Base-by-base conservation (phyloP, 2,888 invertebrate genomes). In the Cyrtodaria siliqua region DNA sequence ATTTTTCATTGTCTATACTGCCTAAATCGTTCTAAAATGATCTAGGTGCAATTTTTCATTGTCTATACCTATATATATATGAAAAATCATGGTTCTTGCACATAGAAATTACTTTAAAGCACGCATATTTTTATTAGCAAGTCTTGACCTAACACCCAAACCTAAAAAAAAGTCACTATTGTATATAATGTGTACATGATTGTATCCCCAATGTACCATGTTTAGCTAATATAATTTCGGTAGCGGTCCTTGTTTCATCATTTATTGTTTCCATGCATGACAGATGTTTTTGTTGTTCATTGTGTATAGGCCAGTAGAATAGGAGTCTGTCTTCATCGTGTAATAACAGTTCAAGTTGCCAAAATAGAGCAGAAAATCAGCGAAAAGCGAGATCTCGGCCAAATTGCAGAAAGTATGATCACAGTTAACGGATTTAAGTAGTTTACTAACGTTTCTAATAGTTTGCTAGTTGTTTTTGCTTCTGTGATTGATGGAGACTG, bases 281-380 rank as follows among this genome's bases (percentile, higher is more conserved):
- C 55, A 49, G 85, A 83, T 77, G 74, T 71, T 78, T 64, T 68
- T 61, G 23, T 55, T 53, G 4, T 82, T 52, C 52, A 64, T 47
- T 44, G 23, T 40, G 40, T 50, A 14, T 63, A 96, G 96, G 96
- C 96, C 94, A 95, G 95, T 94, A 95, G 95, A 94, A 95, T 96
- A 94, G 95, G 95, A 93, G 95, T 95, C 94, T 95, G 95, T 93
- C 94, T 96, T 93, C 96, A 96, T 94, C 95, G 96, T 94, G 95
- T 96, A 93, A 95, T 96, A 95, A 95, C 96, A 91, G 95, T 96
- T 94, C 95, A 95, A 94, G 79, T 87, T 71, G 87, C 89, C 68
- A 83, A 82, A 74, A 66, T 82, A 53, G 76, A 78, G 66, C 78
- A 76, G 26, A 67, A 71, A 26, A 66, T 70, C 33, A 71, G 72